These are phyloP conservation scores for Solea senegalensis DNA, from an alignment of 2,113 vertebrate genomes.

Conservation along the genomic window DNA sequence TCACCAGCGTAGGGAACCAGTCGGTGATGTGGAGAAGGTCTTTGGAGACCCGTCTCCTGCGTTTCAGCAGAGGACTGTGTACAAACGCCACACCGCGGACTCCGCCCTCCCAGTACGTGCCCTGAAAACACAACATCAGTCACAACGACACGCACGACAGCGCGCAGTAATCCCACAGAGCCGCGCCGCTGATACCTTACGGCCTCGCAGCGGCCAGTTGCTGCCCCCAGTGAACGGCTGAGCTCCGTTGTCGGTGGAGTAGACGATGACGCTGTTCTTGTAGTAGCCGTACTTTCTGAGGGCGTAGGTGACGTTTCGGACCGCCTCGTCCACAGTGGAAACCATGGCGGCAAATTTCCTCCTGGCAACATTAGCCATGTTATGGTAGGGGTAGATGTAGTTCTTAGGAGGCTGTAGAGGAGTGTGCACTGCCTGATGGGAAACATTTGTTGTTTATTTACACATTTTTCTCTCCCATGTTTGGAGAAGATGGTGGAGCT, in stretches of 20 bases:
- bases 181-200: slow-evolving; percentile 73
- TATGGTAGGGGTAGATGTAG: slow-evolving; percentile 91
- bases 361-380: slow-evolving; percentile 88
- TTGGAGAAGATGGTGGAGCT: too few species aligned
- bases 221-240: slow-evolving; percentile 95
- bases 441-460: too few species aligned
- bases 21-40: slow-evolving; percentile 94
- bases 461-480: too few species aligned
- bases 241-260: slow-evolving; percentile 93
- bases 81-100: slow-evolving; percentile 92
- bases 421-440: slow-evolving; percentile 86
- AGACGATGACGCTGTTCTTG: slow-evolving; percentile 91
- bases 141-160: not conserved
- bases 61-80: slow-evolving; percentile 91
- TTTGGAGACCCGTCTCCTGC: slow-evolving; percentile 85
- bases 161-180: too few species aligned
- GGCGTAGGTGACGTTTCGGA: slow-evolving; percentile 92
- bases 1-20: slow-evolving; percentile 94
- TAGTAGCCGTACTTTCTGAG: slow-evolving; percentile 93
- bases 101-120: slow-evolving; percentile 96
- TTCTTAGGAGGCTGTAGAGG: slow-evolving; percentile 91
- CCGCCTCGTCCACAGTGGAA: slow-evolving; percentile 94
- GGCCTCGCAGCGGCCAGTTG: slow-evolving; percentile 94
- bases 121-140: slow-evolving; percentile 57
- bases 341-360: slow-evolving; percentile 94